Conservation (phyloP, 2,888 invertebrate genomes). For the Tetragonisca angustula region DNA sequence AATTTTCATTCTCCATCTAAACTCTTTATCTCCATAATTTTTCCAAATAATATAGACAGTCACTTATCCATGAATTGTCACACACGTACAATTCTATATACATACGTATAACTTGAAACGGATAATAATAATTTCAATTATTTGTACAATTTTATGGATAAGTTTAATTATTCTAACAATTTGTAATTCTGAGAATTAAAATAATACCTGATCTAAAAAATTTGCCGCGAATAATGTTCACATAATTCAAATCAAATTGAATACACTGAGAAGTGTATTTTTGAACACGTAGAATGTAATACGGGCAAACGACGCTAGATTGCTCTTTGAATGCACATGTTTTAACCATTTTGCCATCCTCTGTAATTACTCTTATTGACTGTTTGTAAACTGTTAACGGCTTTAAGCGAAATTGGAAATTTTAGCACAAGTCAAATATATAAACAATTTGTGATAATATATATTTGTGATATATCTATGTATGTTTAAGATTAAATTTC, state of each 20-base stretch:
- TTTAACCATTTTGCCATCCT: not conserved
- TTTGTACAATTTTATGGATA: not conserved
- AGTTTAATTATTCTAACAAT: not conserved
- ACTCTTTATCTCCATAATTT: constrained; percentile 19
- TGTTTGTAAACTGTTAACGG: constrained; percentile 45
- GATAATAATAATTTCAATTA: not conserved
- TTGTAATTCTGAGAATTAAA: not conserved
- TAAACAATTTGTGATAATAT: not conserved
- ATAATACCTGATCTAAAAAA: not conserved
- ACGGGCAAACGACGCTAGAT: not conserved
- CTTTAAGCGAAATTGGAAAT: constrained; percentile 41
- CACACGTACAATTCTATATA: not conserved
- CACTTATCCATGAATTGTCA: constrained; percentile 30
- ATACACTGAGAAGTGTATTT: not conserved
- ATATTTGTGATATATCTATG: not conserved
- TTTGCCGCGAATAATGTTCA: not conserved
- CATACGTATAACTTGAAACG: not conserved
- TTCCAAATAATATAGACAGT: constrained; percentile 34
- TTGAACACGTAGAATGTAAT: constrained; percentile 40
- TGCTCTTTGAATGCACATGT: not conserved
- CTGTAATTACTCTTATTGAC: constrained; percentile 6
- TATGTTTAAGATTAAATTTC: not conserved
- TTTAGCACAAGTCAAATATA: not conserved
- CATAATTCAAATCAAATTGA: not conserved
- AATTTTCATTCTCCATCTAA: constrained; percentile 10